Evolutionary conservation across 2,888 invertebrate genomes (phyloP).

Genomic region (Drosophila sordidula): DNA sequence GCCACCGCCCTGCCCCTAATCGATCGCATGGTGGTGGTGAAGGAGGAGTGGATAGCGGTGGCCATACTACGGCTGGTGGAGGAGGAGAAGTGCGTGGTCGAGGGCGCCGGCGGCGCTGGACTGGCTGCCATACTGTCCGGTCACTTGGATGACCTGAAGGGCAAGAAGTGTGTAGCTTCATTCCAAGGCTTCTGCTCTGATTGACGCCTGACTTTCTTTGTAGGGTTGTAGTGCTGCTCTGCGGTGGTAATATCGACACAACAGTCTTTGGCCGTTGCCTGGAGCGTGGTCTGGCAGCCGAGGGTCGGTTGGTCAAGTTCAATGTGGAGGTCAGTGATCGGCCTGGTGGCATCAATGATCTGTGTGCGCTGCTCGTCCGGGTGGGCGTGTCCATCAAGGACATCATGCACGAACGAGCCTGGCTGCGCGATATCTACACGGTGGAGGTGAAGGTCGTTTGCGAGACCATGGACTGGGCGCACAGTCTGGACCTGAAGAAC

Average conservation of each 20-base stretch:
- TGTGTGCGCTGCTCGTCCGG: slow-evolving; percentile 90
- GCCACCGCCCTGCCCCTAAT: slow-evolving; percentile 90
- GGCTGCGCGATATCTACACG: slow-evolving; percentile 96
- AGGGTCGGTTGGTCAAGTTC: slow-evolving; percentile 91
- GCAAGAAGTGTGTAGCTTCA: slow-evolving; percentile 88
- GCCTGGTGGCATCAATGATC: slow-evolving; percentile 93
- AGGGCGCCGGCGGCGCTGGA: slow-evolving; percentile 95
- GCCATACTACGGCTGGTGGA: slow-evolving; percentile 92
- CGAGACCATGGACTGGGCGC: slow-evolving; percentile 93
- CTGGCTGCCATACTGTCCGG: slow-evolving; percentile 94
- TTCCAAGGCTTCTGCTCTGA: no score
- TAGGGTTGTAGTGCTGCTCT: slow-evolving; percentile 93
- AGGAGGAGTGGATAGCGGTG: slow-evolving; percentile 93
- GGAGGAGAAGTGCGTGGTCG: slow-evolving; percentile 94
- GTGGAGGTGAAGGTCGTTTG: slow-evolving; percentile 94
- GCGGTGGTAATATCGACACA: slow-evolving; percentile 96
- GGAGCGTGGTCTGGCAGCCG: slow-evolving; percentile 94
- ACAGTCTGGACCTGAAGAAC: slow-evolving; percentile 88
- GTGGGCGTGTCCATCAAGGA: slow-evolving; percentile 97
- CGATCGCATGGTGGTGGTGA: slow-evolving; percentile 92
- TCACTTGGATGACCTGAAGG: slow-evolving; percentile 91
- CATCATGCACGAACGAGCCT: slow-evolving; percentile 97
- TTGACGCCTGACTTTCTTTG: neutral
- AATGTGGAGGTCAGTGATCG: slow-evolving; percentile 93
- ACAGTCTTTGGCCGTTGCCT: slow-evolving; percentile 94